These are phyloP conservation scores for Ciona savignyi DNA, from an alignment of 23 tunicate genomes.

Conservation along the genomic window DNA sequence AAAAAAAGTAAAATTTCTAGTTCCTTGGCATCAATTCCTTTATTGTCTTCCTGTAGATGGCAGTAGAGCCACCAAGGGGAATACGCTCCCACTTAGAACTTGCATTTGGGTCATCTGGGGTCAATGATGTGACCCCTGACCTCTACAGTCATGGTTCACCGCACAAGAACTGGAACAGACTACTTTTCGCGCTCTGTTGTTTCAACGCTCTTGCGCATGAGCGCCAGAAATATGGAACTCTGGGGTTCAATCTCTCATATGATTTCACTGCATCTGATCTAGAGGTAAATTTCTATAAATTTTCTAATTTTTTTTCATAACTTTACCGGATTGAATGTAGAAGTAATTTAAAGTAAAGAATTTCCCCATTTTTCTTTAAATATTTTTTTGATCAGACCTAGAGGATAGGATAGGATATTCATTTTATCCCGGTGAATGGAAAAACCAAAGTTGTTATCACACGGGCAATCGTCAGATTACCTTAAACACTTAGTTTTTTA, in stretches of 20 bases:
- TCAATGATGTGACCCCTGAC: constrained; percentile 64
- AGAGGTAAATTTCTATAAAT: too few relatives aligned
- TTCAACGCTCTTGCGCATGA: constrained; percentile 89
- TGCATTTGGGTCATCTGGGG: constrained; percentile 64
- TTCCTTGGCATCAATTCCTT: too few relatives aligned
- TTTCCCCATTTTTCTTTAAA: too few relatives aligned
- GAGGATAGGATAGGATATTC: too few relatives aligned
- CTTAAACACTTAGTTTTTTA: too few relatives aligned
- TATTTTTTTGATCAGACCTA: too few relatives aligned
- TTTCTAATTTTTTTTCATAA: neutral
- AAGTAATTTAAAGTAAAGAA: neutral
- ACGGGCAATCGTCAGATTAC: too few relatives aligned
- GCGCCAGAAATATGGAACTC: constrained; percentile 69
- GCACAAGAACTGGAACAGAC: constrained; percentile 48
- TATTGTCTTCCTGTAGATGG: constrained; percentile 54
- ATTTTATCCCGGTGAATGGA: too few relatives aligned
- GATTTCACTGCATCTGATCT: constrained; percentile 89
- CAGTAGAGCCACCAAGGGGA: constrained; percentile 84
- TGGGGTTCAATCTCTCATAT: constrained; percentile 84
- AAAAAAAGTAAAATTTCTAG: too few relatives aligned
- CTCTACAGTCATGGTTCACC: constrained; percentile 57
- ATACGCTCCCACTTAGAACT: constrained; percentile 61
- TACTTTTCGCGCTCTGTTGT: constrained; percentile 70
- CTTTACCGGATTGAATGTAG: neutral
- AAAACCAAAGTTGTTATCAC: too few relatives aligned